phyloP scores from a whole-genome alignment of 1,140 invertebrate species.

The Euwallacea similis region DNA sequence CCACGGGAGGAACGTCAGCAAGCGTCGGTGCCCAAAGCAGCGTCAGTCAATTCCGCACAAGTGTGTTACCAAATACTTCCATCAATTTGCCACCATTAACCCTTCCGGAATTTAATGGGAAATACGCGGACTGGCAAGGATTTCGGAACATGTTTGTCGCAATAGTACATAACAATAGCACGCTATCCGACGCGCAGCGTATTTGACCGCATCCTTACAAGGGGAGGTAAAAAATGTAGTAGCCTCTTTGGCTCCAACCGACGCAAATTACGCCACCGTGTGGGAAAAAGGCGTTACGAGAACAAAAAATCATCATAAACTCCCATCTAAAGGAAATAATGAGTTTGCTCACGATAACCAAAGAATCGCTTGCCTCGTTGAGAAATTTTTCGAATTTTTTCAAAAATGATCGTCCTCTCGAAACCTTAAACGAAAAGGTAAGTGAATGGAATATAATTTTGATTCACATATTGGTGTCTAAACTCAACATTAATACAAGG shows the following conservation, averaged over 20 bases:
- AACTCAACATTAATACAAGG: slow-evolving; percentile 8
- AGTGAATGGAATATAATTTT: slow-evolving; percentile 28
- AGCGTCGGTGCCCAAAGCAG: too few relatives aligned
- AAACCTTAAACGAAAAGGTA: slow-evolving; percentile 5
- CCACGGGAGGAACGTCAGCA: too few relatives aligned
- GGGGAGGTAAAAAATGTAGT: slow-evolving; percentile 41
- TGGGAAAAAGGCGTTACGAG: slow-evolving; percentile 24
- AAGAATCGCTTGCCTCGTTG: slow-evolving; percentile 24
- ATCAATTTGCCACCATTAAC: background rate
- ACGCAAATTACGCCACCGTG: slow-evolving; percentile 20
- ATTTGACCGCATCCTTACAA: slow-evolving; percentile 41
- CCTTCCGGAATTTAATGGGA: slow-evolving; percentile 45
- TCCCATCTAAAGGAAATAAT: slow-evolving; percentile 22
- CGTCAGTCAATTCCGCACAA: too few relatives aligned
- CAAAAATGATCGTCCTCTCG: slow-evolving; percentile 16
- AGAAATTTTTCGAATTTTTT: slow-evolving; percentile 19
- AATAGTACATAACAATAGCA: slow-evolving; percentile 44
- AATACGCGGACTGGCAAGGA: slow-evolving; percentile 45
- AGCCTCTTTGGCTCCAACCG: slow-evolving; percentile 13
- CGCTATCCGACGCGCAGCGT: slow-evolving; percentile 43
- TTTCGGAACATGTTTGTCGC: slow-evolving; percentile 47
- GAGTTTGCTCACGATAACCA: background rate
- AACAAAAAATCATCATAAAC: slow-evolving; percentile 27
- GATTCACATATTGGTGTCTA: slow-evolving; percentile 14
- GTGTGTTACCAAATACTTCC: too few relatives aligned